phyloP scores from a whole-genome alignment of 1,140 invertebrate genomes.

The Drosophila rufa region DNA sequence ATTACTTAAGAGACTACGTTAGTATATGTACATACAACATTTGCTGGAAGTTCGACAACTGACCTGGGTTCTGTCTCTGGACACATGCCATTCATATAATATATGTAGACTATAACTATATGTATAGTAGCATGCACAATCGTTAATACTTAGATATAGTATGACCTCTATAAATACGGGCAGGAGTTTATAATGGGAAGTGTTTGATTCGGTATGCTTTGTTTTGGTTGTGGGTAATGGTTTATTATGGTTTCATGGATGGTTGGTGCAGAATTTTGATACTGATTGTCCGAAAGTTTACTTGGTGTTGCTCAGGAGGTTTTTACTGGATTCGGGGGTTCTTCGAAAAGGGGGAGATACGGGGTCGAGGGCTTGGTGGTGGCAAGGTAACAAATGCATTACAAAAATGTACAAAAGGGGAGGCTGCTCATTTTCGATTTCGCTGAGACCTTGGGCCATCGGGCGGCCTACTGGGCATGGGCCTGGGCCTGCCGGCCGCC shows the following conservation, averaged over 20 bases:
- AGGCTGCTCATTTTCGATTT: conserved; percentile 14
- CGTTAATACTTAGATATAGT: conserved; percentile 50
- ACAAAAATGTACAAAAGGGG: conserved; percentile 60
- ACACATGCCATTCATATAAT: conserved; percentile 61
- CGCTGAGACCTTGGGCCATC: conserved; percentile 23
- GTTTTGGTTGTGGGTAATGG: conserved; percentile 35
- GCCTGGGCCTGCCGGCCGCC: conserved; percentile 19
- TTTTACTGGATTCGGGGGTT: conserved; percentile 32
- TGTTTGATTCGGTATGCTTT: conserved; percentile 45
- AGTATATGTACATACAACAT: conserved; percentile 65
- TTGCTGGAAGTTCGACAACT: conserved; percentile 78
- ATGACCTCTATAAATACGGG: conserved; percentile 51
- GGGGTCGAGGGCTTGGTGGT: conserved; percentile 5
- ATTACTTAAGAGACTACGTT: conserved; percentile 52
- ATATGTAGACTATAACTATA: conserved; percentile 29
- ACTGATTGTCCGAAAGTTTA: conserved; percentile 79
- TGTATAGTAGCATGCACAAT: conserved; percentile 50
- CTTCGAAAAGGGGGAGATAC: conserved; percentile 14
- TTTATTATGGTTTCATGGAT: conserved; percentile 43
- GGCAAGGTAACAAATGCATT: conserved; percentile 58
- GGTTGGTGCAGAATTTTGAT: conserved; percentile 77
- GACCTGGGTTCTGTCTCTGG: conserved; percentile 72
- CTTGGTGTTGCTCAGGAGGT: conserved; percentile 42
- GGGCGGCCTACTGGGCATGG: conserved; percentile 26
- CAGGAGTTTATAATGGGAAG: conserved; percentile 66